A percentile compares a stretch with the other conserved stretches of the same genome.
Evolutionary conservation across 2,113 vertebrate genomes (phyloP).

Genomic region (Maccullochella peelii): DNA sequence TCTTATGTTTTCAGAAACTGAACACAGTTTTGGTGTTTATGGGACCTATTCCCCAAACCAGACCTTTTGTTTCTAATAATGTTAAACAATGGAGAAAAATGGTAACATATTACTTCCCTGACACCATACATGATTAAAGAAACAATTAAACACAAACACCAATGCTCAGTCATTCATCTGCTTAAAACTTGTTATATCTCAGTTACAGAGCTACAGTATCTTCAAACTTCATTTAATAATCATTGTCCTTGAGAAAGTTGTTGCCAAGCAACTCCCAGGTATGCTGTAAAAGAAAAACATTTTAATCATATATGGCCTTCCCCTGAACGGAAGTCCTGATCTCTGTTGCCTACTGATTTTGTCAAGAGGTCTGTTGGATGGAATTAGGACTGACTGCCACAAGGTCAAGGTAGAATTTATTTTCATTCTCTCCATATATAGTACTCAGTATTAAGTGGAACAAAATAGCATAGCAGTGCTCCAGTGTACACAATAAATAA

Average conservation of each 20-base stretch:
- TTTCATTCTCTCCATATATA: neutral
- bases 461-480: neutral
- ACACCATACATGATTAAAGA: neutral
- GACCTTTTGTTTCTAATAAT: neutral
- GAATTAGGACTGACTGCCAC: neutral
- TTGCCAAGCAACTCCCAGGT: slow-evolving; percentile 59
- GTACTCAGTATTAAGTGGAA: neutral
- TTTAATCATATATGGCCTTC: slow-evolving; percentile 2
- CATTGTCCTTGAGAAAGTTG: slow-evolving; percentile 47
- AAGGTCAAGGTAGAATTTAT: neutral
- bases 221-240: slow-evolving; percentile 13
- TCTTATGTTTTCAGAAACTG: neutral
- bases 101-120: neutral
- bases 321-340: neutral
- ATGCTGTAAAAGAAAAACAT: neutral
- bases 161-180: neutral
- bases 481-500: neutral
- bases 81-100: neutral
- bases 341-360: neutral
- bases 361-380: neutral
- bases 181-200: neutral
- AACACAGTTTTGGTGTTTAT: neutral
- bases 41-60: neutral
- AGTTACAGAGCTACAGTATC: neutral
- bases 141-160: neutral